These are phyloP conservation scores for Nasonia giraulti DNA, from an alignment of 1,140 invertebrate genomes.

Conservation along the genomic window DNA sequence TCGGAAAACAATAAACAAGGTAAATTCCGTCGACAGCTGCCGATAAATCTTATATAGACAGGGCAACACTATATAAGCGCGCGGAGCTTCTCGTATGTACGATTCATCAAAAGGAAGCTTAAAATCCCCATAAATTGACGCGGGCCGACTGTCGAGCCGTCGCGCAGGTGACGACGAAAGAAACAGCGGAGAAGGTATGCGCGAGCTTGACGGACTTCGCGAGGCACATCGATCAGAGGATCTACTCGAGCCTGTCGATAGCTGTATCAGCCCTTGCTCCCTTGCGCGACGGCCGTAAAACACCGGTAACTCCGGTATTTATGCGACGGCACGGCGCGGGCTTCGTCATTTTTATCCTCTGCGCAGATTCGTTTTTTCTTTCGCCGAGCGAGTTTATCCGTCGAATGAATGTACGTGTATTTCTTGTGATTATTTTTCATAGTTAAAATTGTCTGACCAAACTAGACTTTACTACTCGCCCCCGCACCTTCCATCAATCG, in stretches of 20 bases:
- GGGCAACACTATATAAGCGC: no score
- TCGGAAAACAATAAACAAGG: constrained; percentile 24
- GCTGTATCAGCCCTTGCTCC: background rate
- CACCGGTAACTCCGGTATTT: constrained; percentile 73
- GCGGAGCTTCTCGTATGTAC: background rate
- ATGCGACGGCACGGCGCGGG: constrained; percentile 52
- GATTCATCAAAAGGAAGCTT: constrained; percentile 27
- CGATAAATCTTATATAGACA: constrained; percentile 27
- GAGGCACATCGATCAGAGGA: constrained; percentile 70
- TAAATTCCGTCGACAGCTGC: background rate
- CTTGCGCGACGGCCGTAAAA: constrained; percentile 60
- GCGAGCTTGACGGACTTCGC: background rate
- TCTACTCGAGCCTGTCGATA: constrained; percentile 66
- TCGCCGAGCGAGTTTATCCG: constrained; percentile 1
- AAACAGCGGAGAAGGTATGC: background rate
- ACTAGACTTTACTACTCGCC: background rate
- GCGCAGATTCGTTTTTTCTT: background rate
- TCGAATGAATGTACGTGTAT: background rate
- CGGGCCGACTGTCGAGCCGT: background rate
- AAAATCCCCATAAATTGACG: constrained; percentile 38
- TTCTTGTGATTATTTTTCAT: background rate
- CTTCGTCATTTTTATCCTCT: constrained; percentile 59
- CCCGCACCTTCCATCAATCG: no score
- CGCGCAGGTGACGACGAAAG: background rate
- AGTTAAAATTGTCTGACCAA: background rate